Base-by-base conservation (phyloP, 2,797 vertebrate species). In the Halcyon badia region DNA sequence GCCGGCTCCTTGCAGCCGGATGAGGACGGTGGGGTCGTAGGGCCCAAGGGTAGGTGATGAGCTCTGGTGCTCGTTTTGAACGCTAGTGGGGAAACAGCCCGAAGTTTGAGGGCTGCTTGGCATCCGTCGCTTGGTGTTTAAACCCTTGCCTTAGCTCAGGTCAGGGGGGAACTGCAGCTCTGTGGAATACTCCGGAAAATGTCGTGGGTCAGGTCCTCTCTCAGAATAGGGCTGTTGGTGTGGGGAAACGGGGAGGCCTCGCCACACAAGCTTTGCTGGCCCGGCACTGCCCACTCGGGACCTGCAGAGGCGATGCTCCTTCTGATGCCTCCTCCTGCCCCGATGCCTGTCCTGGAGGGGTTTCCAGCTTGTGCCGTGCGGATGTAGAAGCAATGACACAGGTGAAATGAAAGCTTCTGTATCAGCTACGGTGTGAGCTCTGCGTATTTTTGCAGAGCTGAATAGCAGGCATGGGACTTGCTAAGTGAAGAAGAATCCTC, bases 1-100 rank as follows among this genome's bases (percentile, higher is more conserved):
- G 25, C 19, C 1, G 11, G 16, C 28, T 33, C 28, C 35, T 46
- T 1, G 10, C 6, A 15, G 30, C 16, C 3, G 1, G 10, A 5
- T 17, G 35, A 33, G 25, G 35, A 12, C 5, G 1, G 3, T 1
- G 1, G 5, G 6, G 14, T 8, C 7, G 0, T 0, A 1, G 2
- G 26, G 25, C 5, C 1, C 1, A 14, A 24, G 56, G 64, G 49
- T 25, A 37, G 8, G 28, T 4, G 17, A 4, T 3, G 51, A 48
- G 51, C 30, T 33, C 18, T 11, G 11, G 31, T 12, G 10, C 13
- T 13, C 1, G 1, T 30, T 19, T 31, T 26, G 37, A 31, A n/a
- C 65, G 31, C 13, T 8, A 7, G 3, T 0, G 0, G 15, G 21
- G 22, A 58, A n/a, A 16, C 16, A 10, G 33, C 5, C 1, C 0